Evolutionary conservation across 2,113 vertebrate species (phyloP).

Genomic region (Sebastes fasciatus): DNA sequence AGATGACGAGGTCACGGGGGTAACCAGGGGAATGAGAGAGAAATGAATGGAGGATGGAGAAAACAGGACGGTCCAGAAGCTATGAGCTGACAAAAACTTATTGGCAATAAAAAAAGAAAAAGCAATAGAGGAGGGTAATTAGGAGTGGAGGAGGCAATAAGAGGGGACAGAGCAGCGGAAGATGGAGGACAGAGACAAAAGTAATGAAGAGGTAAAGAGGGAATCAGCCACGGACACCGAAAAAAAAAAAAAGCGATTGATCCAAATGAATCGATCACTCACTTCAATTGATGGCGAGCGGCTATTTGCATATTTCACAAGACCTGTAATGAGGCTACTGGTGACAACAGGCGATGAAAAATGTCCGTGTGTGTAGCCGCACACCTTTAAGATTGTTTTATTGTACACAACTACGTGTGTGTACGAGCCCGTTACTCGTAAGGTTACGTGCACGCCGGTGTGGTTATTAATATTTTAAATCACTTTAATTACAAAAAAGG

Average conservation of each 20-base stretch:
- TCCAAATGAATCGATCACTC: conserved; percentile 53
- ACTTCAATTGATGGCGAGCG: conserved; percentile 43
- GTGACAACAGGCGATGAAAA: conserved; percentile 58
- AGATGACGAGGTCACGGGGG: conserved; percentile 58
- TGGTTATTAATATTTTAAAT: conserved; percentile 97
- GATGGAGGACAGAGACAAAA: conserved; percentile 29
- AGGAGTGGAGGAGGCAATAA: conserved; percentile 48
- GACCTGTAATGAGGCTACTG: conserved; percentile 71
- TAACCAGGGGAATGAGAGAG: conserved; percentile 44
- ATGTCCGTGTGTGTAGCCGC: not conserved
- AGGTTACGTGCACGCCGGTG: conserved; percentile 61
- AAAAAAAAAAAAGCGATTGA: conserved; percentile 41
- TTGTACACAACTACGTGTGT: conserved; percentile 31
- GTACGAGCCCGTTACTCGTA: too few relatives aligned
- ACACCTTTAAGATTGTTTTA: conserved; percentile 48
- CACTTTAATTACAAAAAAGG: conserved; percentile 95
- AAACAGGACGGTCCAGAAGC: conserved; percentile 38
- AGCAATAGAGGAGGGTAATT: conserved; percentile 49
- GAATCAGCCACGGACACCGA: conserved; percentile 16
- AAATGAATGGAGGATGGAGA: conserved; percentile 9
- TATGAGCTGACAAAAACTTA: conserved; percentile 62
- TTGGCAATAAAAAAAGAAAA: conserved; percentile 52
- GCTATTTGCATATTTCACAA: conserved; percentile 77
- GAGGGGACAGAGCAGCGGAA: conserved; percentile 17
- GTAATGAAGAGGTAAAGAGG: conserved; percentile 45